phyloP scores from a whole-genome alignment of 1,140 invertebrate species.

The Macrosteles quadrilineatus region DNA sequence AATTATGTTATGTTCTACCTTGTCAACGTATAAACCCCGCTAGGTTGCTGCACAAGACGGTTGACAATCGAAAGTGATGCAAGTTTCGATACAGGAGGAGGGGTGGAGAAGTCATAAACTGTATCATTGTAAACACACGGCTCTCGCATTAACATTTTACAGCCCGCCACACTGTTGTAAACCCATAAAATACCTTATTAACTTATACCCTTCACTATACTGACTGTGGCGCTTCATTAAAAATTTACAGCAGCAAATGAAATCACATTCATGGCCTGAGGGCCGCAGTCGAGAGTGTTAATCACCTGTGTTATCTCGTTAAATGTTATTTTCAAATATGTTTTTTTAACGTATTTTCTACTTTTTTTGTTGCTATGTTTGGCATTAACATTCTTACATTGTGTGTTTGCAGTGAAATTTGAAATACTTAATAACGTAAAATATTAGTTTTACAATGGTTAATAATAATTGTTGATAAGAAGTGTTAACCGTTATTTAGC shows the following conservation, averaged over 20 bases:
- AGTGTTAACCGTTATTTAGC: too few species aligned
- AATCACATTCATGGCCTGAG: not conserved
- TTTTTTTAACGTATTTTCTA: too few species aligned
- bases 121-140: slow-evolving; percentile 26
- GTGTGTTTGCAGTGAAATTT: too few species aligned
- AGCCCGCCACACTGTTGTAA: slow-evolving; percentile 22
- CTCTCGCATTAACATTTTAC: slow-evolving; percentile 29
- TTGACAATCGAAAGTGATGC: not conserved
- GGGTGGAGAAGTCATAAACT: not conserved
- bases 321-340: too few species aligned
- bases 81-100: not conserved
- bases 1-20: not conserved
- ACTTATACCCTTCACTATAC: slow-evolving; percentile 14
- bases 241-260: slow-evolving; percentile 21
- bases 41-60: not conserved
- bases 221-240: slow-evolving; percentile 14
- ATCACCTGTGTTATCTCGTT: too few species aligned
- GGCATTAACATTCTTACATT: too few species aligned
- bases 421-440: too few species aligned
- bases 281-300: too few species aligned
- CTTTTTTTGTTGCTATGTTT: too few species aligned
- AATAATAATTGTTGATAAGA: too few species aligned
- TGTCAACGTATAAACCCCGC: too few species aligned
- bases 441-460: too few species aligned
- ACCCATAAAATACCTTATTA: slow-evolving; percentile 29